Percentiles rank a stretch among this genome's conserved stretches.
These are phyloP conservation scores for Nephotettix cincticeps DNA, from an alignment of 1,140 invertebrate species.

Conservation along the genomic window DNA sequence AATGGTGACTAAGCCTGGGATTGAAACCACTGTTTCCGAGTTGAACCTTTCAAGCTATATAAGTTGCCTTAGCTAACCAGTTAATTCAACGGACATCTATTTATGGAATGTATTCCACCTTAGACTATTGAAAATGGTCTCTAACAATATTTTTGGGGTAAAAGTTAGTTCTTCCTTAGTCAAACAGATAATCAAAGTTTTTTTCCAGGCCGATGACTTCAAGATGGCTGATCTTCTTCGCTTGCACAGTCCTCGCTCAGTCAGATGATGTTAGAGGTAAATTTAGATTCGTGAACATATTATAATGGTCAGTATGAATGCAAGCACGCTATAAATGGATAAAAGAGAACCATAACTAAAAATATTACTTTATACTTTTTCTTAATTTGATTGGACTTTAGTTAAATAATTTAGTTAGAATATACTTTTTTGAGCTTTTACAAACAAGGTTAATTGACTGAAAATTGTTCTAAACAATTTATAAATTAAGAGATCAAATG, in stretches of 20 bases:
- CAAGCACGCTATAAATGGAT: neutral
- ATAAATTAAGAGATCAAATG: too few species aligned
- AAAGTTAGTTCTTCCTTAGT: too few species aligned
- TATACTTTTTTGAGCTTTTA: neutral
- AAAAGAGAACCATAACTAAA: neutral
- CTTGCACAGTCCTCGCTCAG: neutral
- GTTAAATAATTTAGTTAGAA: neutral
- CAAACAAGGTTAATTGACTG: neutral
- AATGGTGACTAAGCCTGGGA: too few species aligned
- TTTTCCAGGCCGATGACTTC: conserved; percentile 13
- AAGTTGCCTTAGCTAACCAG: too few species aligned
- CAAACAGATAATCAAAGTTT: too few species aligned
- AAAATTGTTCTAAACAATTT: too few species aligned
- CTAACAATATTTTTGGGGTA: too few species aligned
- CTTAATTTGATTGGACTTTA: neutral
- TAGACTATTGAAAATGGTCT: too few species aligned
- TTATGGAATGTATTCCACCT: too few species aligned
- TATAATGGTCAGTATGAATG: neutral
- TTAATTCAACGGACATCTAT: too few species aligned
- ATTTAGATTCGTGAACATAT: neutral
- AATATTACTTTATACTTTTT: neutral
- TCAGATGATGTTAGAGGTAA: conserved; percentile 7
- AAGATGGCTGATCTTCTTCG: neutral
- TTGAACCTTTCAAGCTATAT: too few species aligned
- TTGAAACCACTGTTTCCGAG: too few species aligned